phyloP scores from a whole-genome alignment of 2,113 vertebrate genomes.

The Clarias macrocephalus region DNA sequence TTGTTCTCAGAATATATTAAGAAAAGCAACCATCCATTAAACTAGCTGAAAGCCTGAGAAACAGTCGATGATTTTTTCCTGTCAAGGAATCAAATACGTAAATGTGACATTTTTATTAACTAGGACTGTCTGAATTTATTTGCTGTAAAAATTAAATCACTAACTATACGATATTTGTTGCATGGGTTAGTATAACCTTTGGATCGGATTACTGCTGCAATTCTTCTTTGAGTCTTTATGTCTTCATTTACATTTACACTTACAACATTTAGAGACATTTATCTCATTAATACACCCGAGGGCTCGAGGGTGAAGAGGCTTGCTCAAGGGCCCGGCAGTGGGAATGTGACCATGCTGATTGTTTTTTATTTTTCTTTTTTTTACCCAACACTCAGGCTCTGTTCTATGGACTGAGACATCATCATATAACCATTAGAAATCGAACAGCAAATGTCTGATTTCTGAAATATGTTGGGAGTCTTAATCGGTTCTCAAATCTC shows the following conservation, averaged over 20 bases:
- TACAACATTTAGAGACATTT: too few relatives aligned
- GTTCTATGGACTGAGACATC: background rate
- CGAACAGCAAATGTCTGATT: background rate
- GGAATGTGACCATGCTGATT: too few relatives aligned
- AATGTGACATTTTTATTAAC: background rate
- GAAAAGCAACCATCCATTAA: background rate
- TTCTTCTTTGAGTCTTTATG: background rate
- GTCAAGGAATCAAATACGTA: background rate
- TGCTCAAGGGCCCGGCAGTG: too few relatives aligned
- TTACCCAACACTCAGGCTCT: background rate
- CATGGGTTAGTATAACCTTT: background rate
- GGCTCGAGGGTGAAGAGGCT: too few relatives aligned
- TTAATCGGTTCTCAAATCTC: background rate
- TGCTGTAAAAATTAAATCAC: background rate
- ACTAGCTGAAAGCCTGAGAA: background rate
- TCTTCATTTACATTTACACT: too few relatives aligned
- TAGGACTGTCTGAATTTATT: background rate
- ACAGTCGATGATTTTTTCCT: background rate
- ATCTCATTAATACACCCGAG: too few relatives aligned
- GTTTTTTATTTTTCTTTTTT: background rate
- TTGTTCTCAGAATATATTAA: background rate
- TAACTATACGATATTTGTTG: too few relatives aligned
- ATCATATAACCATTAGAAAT: too few relatives aligned
- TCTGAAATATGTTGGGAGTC: background rate
- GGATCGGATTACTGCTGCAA: background rate